Percentiles rank a stretch among this genome's conserved stretches.
Evolutionary conservation across 64 coral and sea anemone species (phyloP).

Genomic region (Acropora yongei): DNA sequence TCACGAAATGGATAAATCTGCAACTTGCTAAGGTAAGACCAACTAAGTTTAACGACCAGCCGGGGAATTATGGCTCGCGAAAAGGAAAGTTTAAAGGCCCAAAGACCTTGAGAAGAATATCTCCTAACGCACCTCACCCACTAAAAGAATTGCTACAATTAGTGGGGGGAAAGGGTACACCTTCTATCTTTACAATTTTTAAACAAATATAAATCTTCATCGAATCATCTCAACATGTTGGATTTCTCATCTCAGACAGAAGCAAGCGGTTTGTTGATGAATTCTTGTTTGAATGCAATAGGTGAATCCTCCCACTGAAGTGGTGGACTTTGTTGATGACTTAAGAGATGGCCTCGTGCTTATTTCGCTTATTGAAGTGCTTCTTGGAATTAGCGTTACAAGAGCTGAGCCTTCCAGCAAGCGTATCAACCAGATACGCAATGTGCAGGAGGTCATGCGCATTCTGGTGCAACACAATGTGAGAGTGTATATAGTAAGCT

Average conservation of each 20-base stretch:
- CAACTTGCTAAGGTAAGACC: constrained; percentile 40
- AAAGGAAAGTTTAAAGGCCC: no score
- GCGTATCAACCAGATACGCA: background rate
- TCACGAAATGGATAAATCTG: constrained; percentile 30
- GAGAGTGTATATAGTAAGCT: no score
- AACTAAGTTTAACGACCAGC: background rate
- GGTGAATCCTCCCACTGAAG: constrained; percentile 17
- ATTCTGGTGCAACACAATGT: background rate
- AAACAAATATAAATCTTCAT: no score
- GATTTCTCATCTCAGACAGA: no score
- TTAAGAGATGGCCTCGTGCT: constrained; percentile 14
- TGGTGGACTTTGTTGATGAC: background rate
- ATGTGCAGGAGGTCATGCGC: constrained; percentile 30
- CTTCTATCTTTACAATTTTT: no score
- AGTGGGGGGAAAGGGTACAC: no score
- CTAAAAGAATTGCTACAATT: no score
- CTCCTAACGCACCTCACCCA: no score
- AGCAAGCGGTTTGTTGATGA: no score
- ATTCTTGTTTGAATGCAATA: background rate
- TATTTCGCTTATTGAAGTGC: constrained; percentile 32
- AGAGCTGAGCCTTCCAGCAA: constrained; percentile 6
- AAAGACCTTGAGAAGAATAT: no score
- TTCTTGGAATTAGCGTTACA: constrained; percentile 4
- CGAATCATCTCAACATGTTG: no score
- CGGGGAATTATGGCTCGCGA: background rate